Evolutionary conservation across 2,113 vertebrate species (phyloP).

Genomic region (Ophthalmolycus amberensis): DNA sequence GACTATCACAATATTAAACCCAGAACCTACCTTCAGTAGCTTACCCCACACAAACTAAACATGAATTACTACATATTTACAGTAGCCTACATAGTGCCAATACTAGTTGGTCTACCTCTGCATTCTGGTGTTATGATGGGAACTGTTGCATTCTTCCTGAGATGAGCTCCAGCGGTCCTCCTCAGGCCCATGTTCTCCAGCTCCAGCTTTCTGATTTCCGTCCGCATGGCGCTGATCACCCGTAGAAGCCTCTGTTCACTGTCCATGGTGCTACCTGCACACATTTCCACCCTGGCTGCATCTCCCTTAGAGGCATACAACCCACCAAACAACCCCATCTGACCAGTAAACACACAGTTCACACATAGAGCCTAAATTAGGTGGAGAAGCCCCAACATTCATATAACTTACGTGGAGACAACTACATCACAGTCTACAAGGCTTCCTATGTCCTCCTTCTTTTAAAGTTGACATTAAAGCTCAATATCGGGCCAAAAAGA

Average conservation of each 20-base stretch:
- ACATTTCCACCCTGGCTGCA: background rate
- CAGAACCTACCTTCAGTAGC: background rate
- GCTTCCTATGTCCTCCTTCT: background rate
- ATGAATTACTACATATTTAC: background rate
- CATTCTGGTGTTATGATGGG: constrained; percentile 45
- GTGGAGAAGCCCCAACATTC: background rate
- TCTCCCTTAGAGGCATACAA: background rate
- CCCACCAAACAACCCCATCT: constrained; percentile 11
- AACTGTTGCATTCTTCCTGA: constrained; percentile 53
- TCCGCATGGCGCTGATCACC: constrained; percentile 83
- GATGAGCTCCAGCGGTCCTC: constrained; percentile 66
- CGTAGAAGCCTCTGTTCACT: constrained; percentile 72
- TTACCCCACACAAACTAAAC: background rate
- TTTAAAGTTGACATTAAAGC: constrained; percentile 30
- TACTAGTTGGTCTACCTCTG: constrained; percentile 79
- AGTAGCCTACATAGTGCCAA: background rate
- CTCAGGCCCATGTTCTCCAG: constrained; percentile 85
- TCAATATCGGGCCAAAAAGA: constrained; percentile 1
- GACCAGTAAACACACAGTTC: constrained; percentile 8
- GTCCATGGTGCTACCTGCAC: constrained; percentile 76
- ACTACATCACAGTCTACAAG: background rate
- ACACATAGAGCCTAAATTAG: background rate
- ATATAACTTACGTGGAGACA: background rate
- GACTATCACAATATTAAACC: background rate
- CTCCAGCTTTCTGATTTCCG: constrained; percentile 84